A percentile compares a stretch with the other conserved stretches of the same genome.
These are phyloP conservation scores for Hanleya hanleyi DNA, from an alignment of 2,888 invertebrate genomes.

Conservation along the genomic window DNA sequence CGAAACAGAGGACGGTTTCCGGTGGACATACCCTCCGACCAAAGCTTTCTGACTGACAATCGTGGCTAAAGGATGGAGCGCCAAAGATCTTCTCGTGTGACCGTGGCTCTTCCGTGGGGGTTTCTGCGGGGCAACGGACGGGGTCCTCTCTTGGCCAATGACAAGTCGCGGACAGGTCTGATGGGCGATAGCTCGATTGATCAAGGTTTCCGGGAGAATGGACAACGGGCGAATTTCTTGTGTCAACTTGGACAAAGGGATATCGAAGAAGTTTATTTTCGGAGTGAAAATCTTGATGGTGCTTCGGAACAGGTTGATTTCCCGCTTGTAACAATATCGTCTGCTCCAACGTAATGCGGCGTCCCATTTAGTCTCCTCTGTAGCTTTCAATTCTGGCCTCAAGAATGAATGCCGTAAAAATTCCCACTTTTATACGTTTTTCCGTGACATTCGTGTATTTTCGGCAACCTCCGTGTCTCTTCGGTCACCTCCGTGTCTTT, in stretches of 20 bases:
- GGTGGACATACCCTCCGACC: background rate
- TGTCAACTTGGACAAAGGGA: background rate
- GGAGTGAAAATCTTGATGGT: conserved; percentile 1
- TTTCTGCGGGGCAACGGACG: background rate
- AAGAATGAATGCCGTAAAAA: no score
- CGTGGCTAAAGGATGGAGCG: no score
- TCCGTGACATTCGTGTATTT: no score
- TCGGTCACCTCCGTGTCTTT: no score
- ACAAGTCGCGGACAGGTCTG: background rate
- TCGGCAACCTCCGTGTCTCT: no score
- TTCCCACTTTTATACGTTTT: no score
- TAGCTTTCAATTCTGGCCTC: background rate
- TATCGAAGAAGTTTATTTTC: background rate
- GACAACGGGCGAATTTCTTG: background rate
- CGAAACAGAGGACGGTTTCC: background rate
- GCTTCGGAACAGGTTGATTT: conserved; percentile 1
- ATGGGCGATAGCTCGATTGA: background rate
- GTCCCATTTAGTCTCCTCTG: background rate
- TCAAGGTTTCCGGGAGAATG: background rate
- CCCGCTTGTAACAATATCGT: background rate
- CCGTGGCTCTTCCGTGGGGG: background rate
- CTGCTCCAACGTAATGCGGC: conserved; percentile 7
- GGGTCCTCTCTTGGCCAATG: background rate
- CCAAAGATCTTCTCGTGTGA: background rate
- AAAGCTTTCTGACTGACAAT: no score